phyloP scores from a whole-genome alignment of 2,888 invertebrate genomes.

The Agrotis puta region DNA sequence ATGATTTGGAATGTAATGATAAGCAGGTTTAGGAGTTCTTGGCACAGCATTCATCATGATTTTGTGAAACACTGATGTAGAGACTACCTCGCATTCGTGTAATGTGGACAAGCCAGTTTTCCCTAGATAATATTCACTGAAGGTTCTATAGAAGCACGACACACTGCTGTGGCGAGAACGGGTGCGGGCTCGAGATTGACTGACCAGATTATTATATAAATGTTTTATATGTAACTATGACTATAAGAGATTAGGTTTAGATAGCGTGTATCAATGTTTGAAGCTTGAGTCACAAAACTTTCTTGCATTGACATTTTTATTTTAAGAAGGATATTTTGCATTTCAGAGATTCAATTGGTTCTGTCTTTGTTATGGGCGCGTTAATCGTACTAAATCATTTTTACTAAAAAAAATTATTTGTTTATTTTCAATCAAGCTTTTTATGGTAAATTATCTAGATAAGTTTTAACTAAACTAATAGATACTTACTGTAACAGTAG shows the following conservation, averaged over 20 bases:
- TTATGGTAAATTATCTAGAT: constrained; percentile 55
- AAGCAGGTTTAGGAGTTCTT: constrained; percentile 76
- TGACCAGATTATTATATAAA: constrained; percentile 85
- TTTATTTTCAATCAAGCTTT: constrained; percentile 59
- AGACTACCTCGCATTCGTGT: constrained; percentile 34
- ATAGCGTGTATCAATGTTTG: constrained; percentile 81
- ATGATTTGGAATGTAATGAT: constrained; percentile 72
- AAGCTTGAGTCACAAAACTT: constrained; percentile 78
- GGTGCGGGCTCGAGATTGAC: constrained; percentile 81
- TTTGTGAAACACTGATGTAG: constrained; percentile 40
- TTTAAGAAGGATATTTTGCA: constrained; percentile 58
- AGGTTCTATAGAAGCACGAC: constrained; percentile 58
- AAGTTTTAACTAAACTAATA: constrained; percentile 64
- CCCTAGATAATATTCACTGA: constrained; percentile 40
- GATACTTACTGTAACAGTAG: constrained; percentile 60
- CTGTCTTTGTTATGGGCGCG: constrained; percentile 27
- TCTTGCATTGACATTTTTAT: constrained; percentile 72
- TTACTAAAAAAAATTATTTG: constrained; percentile 21
- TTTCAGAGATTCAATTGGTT: constrained; percentile 44
- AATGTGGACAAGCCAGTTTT: constrained; percentile 50
- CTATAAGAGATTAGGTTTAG: constrained; percentile 80
- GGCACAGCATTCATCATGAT: constrained; percentile 73
- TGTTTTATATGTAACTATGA: constrained; percentile 83
- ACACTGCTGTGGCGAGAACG: constrained; percentile 83
- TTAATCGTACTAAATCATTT: constrained; percentile 17